phyloP scores from a whole-genome alignment of 2,797 vertebrate genomes.

The Sphaeramia orbicularis region DNA sequence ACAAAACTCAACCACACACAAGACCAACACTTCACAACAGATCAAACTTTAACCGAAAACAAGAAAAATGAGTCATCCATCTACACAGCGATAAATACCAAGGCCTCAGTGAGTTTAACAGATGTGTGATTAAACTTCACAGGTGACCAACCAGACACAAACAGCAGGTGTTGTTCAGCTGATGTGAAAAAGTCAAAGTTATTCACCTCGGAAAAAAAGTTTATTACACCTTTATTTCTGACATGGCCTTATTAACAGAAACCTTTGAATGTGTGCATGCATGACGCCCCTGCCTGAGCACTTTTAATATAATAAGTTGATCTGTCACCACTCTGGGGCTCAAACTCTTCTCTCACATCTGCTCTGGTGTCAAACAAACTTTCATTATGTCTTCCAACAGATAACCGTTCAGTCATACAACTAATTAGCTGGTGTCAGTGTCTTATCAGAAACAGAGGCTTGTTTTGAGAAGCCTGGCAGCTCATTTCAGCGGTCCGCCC shows the following conservation, averaged over 20 bases:
- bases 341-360: conserved; percentile 55
- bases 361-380: conserved; percentile 58
- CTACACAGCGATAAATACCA: conserved; percentile 18
- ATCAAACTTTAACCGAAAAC: conserved; percentile 27
- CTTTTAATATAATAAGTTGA: conserved; percentile 22
- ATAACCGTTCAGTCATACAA: conserved; percentile 50
- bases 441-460: conserved; percentile 75
- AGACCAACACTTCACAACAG: conserved; percentile 23
- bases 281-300: too few species aligned
- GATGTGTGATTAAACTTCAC: conserved; percentile 4
- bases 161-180: conserved; percentile 25
- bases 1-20: conserved; percentile 27
- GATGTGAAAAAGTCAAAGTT: not conserved
- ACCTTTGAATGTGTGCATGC: too few species aligned
- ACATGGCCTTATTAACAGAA: too few species aligned
- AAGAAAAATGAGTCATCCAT: conserved; percentile 37
- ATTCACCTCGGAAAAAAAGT: too few species aligned
- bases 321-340: conserved; percentile 55
- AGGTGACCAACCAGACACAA: conserved; percentile 24
- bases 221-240: too few species aligned
- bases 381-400: conserved; percentile 54
- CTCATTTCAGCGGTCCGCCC: conserved; percentile 63
- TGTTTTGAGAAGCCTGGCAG: conserved; percentile 80
- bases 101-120: not conserved
- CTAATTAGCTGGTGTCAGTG: conserved; percentile 79